Conservation (phyloP, 2,888 invertebrate genomes). For the Andrena haemorrhoa region DNA sequence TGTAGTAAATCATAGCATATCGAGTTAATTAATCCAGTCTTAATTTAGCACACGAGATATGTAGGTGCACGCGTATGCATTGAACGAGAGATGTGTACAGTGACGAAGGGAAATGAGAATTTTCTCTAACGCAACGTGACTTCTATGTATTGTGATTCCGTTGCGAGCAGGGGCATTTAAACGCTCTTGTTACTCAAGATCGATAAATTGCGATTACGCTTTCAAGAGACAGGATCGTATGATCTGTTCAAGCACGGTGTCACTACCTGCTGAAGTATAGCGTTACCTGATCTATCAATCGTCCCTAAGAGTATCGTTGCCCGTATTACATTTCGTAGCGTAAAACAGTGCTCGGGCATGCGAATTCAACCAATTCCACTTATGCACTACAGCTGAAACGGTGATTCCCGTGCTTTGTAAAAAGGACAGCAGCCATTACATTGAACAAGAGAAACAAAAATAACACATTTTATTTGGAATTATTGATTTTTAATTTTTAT, state of each 20-base stretch:
- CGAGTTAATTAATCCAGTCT: too few species aligned
- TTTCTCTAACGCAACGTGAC: not conserved
- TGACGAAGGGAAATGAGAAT: not conserved
- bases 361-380: slow-evolving; percentile 13
- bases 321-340: slow-evolving; percentile 56
- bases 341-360: slow-evolving; percentile 37
- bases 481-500: too few species aligned
- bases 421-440: not conserved
- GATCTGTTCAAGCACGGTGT: slow-evolving; percentile 42
- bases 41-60: too few species aligned
- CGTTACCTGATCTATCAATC: slow-evolving; percentile 65
- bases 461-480: too few species aligned
- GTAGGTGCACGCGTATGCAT: too few species aligned
- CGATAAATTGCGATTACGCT: slow-evolving; percentile 61
- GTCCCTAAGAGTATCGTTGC: slow-evolving; percentile 55
- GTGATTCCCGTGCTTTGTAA: not conserved
- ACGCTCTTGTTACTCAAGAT: slow-evolving; percentile 44
- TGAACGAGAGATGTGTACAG: not conserved
- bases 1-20: too few species aligned
- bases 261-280: slow-evolving; percentile 57
- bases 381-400: slow-evolving; percentile 11
- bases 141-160: slow-evolving; percentile 16
- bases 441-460: not conserved
- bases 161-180: slow-evolving; percentile 29
- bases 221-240: slow-evolving; percentile 43